phyloP scores from a whole-genome alignment of 2,797 vertebrate genomes.

The Phoebastria nigripes region DNA sequence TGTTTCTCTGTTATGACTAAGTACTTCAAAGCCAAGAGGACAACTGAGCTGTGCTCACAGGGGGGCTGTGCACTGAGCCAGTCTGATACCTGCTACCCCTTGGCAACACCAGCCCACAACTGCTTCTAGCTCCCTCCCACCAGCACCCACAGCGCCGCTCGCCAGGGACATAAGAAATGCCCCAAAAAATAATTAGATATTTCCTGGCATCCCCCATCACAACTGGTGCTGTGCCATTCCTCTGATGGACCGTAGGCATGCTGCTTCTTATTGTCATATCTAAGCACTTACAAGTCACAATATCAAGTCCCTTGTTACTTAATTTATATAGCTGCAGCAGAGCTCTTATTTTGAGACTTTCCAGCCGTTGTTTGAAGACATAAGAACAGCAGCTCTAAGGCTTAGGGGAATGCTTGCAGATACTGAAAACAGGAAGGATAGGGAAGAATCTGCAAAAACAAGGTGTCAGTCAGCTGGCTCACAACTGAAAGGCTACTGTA shows the following conservation, averaged over 20 bases:
- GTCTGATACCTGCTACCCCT: neutral
- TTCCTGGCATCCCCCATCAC: neutral
- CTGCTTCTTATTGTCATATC: neutral
- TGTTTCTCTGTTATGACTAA: neutral
- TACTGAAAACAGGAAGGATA: neutral
- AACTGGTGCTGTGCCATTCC: neutral
- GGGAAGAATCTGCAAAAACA: neutral
- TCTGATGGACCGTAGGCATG: accelerated
- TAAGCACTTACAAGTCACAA: neutral
- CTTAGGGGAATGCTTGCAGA: neutral
- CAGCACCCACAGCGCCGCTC: neutral
- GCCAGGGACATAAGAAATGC: accelerated
- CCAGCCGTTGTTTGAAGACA: neutral
- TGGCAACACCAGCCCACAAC: accelerated
- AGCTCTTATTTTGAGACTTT: neutral
- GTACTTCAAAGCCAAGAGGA: neutral
- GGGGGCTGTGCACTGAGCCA: neutral
- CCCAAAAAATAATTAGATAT: neutral
- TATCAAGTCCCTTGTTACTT: neutral
- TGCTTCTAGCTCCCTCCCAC: neutral
- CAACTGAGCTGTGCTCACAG: neutral
- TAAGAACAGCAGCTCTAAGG: neutral
- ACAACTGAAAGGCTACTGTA: accelerated
- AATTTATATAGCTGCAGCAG: neutral
- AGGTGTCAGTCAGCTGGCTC: neutral